A percentile compares a stretch with the other conserved stretches of the same genome.
These are phyloP conservation scores for Epinephelus awoara DNA, from an alignment of 2,797 vertebrate genomes.

Conservation along the genomic window DNA sequence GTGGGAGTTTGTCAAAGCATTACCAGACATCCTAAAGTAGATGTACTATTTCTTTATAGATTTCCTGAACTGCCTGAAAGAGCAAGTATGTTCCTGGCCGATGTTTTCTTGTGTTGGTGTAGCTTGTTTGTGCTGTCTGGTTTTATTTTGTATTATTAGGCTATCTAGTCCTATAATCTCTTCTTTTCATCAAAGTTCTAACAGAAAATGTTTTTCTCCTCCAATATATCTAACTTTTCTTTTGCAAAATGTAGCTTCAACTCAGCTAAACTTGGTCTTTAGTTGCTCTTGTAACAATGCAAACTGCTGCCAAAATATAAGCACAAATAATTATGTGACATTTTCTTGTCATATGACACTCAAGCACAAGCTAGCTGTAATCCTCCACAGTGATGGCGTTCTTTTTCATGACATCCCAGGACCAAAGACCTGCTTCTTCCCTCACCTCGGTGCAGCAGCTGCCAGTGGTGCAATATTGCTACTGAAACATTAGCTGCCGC, in stretches of 20 bases:
- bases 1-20: not conserved
- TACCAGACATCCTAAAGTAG: not conserved
- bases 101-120: not conserved
- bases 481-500: conserved; percentile 17
- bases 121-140: not conserved
- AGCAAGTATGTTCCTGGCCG: too few relatives aligned
- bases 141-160: not conserved
- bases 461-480: not conserved
- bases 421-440: not conserved
- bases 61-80: not conserved
- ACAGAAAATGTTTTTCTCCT: not conserved
- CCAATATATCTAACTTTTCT: not conserved
- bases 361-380: too few relatives aligned
- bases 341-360: not conserved
- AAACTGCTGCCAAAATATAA: not conserved
- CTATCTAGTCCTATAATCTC: not conserved
- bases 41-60: not conserved
- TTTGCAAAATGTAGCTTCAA: not conserved
- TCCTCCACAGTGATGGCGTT: too few relatives aligned
- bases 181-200: not conserved
- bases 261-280: not conserved
- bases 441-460: not conserved
- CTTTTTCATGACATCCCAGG: not conserved
- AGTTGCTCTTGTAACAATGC: not conserved
- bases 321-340: not conserved